These are phyloP conservation scores for Ophion ventricosus DNA, from an alignment of 2,888 invertebrate species.

Conservation along the genomic window DNA sequence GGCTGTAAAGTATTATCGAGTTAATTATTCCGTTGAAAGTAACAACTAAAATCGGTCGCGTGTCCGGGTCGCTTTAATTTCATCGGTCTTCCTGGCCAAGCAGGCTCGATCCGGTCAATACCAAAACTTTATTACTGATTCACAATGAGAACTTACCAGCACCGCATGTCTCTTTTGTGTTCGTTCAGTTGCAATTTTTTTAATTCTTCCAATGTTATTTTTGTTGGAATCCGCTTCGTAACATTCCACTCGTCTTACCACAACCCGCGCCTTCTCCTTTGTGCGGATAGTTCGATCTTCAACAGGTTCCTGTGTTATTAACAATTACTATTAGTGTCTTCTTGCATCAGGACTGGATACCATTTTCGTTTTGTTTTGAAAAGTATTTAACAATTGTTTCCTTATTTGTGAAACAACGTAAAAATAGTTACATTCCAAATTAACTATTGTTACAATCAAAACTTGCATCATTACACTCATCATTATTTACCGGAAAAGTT, in stretches of 20 bases:
- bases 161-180: not conserved
- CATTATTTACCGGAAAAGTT: not conserved
- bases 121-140: not conserved
- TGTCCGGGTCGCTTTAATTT: not conserved
- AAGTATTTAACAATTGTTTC: constrained; percentile 5
- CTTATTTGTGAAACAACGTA: not conserved
- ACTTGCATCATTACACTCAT: not conserved
- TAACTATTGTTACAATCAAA: not conserved
- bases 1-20: not conserved
- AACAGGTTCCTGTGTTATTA: not conserved
- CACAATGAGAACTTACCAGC: not conserved
- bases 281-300: not conserved
- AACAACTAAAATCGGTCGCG: not conserved
- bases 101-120: not conserved
- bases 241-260: not conserved
- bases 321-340: not conserved
- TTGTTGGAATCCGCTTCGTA: not conserved
- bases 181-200: not conserved
- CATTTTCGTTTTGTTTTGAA: constrained; percentile 1
- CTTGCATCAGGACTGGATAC: not conserved
- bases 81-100: not conserved
- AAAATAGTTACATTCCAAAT: not conserved
- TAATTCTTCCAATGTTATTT: not conserved
- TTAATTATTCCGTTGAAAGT: not conserved
- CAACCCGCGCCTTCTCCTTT: not conserved